Evolutionary conservation across 2,888 invertebrate species (phyloP), one percentile per base, ranked within the genome.

Genomic region (Drosophila mettleri): DNA sequence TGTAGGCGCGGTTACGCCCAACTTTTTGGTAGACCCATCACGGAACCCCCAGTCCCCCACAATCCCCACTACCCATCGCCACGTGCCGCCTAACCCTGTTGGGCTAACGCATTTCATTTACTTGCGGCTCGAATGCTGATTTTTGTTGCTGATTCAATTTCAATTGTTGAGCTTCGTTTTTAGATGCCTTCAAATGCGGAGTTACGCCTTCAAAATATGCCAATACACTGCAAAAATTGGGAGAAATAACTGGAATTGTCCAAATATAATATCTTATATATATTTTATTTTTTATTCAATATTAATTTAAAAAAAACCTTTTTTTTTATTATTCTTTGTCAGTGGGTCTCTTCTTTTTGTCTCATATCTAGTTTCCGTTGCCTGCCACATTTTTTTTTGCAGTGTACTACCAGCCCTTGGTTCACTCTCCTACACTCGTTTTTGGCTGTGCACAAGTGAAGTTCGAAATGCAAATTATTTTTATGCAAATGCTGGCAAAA

Each of bases 71-170:
- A 1, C 9, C 33, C 31, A 7, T 8, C 10, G n/a, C 29, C 10
- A n/a, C n/a, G n/a, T n/a, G 3, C 20, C 10, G 24, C 36, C 12
- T 38, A 22, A 18, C 29, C 54, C 54, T 16, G 33, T 43, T 43
- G 16, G 54, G 54, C 43, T 33, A 43, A 24, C 54, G 54, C 54
- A 45, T 68, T 74, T 81, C 78, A 69, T 74, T 81, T 81, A 79
- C 71, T 79, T 81, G 70, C 78, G 75, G 79, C 66, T 78, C 72
- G 78, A 80, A 80, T 81, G 81, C 74, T 78, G 79, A 80, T 74
- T 80, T 80, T 81, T 81, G 82, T 78, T 80, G 74, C 75, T 80
- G 80, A 80, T 80, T 80, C 80, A 81, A 81, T 80, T 81, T 80
- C 78, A 80, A 80, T 80, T 80, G 80, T 81, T 80, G 64, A 80